Percentiles rank a stretch among this genome's conserved stretches.
phyloP scores from a whole-genome alignment of 2,888 invertebrate genomes.

The Habrosyne pyritoides region DNA sequence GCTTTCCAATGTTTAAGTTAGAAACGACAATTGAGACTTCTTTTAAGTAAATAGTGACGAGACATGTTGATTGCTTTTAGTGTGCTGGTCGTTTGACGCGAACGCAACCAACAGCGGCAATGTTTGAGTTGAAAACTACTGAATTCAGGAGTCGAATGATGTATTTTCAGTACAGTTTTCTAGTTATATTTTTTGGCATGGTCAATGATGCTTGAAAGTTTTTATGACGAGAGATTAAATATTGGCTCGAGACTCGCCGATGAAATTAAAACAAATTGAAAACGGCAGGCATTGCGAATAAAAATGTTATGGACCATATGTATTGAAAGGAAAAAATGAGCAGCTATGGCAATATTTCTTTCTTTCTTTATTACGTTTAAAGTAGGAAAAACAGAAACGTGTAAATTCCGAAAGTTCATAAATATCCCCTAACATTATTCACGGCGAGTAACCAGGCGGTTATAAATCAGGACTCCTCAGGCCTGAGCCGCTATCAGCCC shows the following conservation, averaged over 20 bases:
- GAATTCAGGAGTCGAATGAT: conserved; percentile 47
- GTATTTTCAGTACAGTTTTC: conserved; percentile 46
- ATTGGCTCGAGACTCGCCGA: background rate
- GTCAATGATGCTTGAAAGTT: conserved; percentile 40
- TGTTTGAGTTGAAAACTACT: conserved; percentile 35
- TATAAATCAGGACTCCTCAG: conserved; percentile 71
- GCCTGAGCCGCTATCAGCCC: conserved; percentile 63
- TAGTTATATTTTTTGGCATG: conserved; percentile 29
- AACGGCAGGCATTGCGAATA: too few species aligned
- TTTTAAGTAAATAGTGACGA: conserved; percentile 59
- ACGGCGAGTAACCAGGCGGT: conserved; percentile 66
- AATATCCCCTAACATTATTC: conserved; percentile 72
- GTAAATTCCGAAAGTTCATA: conserved; percentile 49
- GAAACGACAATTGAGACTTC: conserved; percentile 76
- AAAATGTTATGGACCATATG: too few species aligned
- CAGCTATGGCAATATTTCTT: background rate
- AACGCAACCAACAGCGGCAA: conserved; percentile 27
- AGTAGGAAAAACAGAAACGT: conserved; percentile 19
- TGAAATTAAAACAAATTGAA: background rate
- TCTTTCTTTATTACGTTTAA: background rate
- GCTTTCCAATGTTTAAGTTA: conserved; percentile 76
- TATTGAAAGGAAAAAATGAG: too few species aligned
- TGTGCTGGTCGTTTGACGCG: conserved; percentile 42
- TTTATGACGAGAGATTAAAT: conserved; percentile 28
- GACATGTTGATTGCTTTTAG: conserved; percentile 58